These are phyloP conservation scores for Amniataba percoides DNA, from an alignment of 2,797 vertebrate species.

Conservation along the genomic window DNA sequence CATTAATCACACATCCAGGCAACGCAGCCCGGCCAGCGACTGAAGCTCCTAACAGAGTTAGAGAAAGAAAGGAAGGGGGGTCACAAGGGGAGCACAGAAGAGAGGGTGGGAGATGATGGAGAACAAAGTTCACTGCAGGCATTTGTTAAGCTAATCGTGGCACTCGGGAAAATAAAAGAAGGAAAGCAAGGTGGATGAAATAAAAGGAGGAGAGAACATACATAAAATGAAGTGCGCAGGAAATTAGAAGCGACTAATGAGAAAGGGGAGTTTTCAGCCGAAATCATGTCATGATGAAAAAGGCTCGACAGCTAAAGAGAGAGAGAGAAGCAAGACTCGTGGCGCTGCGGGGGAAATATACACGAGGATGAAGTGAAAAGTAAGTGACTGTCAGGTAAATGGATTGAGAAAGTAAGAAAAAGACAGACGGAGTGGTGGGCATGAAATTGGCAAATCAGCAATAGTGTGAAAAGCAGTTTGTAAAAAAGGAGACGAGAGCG, in stretches of 20 bases:
- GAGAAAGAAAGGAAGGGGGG: slow-evolving; percentile 3
- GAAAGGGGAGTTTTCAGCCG: slow-evolving; percentile 20
- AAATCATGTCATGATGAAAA: slow-evolving; percentile 26
- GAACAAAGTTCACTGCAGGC: slow-evolving; percentile 18
- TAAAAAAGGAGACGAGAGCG: slow-evolving; percentile 13
- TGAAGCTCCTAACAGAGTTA: slow-evolving; percentile 28
- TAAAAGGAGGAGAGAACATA: neutral
- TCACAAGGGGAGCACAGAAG: slow-evolving; percentile 18
- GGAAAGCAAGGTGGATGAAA: too few species aligned
- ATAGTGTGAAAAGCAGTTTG: slow-evolving; percentile 7
- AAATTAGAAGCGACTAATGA: slow-evolving; percentile 18
- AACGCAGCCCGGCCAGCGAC: slow-evolving; percentile 24
- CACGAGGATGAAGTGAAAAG: slow-evolving; percentile 19
- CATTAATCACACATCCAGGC: slow-evolving; percentile 67
- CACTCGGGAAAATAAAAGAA: neutral
- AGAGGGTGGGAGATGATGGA: slow-evolving; percentile 40
- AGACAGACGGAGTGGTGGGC: slow-evolving; percentile 1
- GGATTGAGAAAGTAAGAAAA: slow-evolving; percentile 15
- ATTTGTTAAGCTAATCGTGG: slow-evolving; percentile 25
- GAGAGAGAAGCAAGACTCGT: neutral
- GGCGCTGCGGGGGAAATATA: slow-evolving; percentile 2
- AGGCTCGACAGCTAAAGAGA: slow-evolving; percentile 22
- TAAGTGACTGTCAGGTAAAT: slow-evolving; percentile 26
- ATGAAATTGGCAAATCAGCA: slow-evolving; percentile 25
- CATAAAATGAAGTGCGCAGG: neutral